Evolutionary conservation across 23 tunicate species (phyloP).

Genomic region (Diplosoma virens): DNA sequence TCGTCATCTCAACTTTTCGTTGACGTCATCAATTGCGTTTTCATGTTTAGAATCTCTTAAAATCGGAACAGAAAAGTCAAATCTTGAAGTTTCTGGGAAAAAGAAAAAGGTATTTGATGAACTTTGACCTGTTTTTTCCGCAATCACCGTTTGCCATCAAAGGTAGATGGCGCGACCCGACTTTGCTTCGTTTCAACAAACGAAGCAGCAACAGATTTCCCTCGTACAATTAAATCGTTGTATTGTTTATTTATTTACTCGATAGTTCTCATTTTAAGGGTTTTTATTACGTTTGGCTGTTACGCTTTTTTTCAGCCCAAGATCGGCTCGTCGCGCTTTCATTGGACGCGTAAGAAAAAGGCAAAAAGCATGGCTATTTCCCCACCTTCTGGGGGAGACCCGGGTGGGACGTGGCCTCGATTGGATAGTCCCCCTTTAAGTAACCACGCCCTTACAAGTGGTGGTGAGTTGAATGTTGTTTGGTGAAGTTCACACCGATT

Average conservation of each 20-base stretch:
- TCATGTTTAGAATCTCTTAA: no score
- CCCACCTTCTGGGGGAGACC: conserved; percentile 36
- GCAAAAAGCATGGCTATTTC: conserved; percentile 34
- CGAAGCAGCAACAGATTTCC: no score
- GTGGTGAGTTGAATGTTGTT: neutral
- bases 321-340: conserved; percentile 24
- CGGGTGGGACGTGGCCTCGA: conserved; percentile 87
- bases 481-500: no score
- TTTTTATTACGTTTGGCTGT: no score
- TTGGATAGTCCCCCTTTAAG: conserved; percentile 53
- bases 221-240: no score
- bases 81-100: no score
- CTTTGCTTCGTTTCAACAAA: no score
- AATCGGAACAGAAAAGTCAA: no score
- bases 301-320: conserved; percentile 20
- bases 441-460: conserved; percentile 14
- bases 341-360: conserved; percentile 34
- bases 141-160: neutral
- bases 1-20: no score
- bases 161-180: neutral
- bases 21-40: no score
- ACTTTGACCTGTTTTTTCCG: neutral
- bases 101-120: conserved; percentile 7
- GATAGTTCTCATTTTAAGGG: no score
- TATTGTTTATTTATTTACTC: no score